phyloP scores from a whole-genome alignment of 2,797 vertebrate species.

The Rallus crepitans region DNA sequence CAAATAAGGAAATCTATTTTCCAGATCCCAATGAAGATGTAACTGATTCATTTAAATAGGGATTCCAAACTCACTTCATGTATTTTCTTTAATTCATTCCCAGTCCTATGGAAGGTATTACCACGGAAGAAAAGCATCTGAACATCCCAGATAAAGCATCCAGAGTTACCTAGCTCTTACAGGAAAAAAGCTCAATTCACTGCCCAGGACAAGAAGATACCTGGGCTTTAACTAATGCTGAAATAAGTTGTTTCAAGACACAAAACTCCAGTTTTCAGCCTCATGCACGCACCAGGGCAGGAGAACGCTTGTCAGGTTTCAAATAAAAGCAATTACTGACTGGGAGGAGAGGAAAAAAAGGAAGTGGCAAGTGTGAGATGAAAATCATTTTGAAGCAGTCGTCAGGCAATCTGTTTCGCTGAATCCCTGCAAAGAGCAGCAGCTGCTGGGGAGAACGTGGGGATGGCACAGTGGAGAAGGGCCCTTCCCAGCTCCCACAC shows the following conservation, averaged over 20 bases:
- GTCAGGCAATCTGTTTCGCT: neutral
- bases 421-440: neutral
- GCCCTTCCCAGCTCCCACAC: accelerated
- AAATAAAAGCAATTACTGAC: slow-evolving; percentile 56
- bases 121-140: neutral
- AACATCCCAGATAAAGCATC: slow-evolving; percentile 62
- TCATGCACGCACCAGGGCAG: neutral
- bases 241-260: slow-evolving; percentile 56
- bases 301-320: slow-evolving; percentile 41
- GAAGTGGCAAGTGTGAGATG: neutral
- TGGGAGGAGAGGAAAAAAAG: neutral
- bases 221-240: slow-evolving; percentile 3
- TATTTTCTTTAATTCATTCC: neutral
- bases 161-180: slow-evolving; percentile 56
- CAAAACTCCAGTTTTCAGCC: slow-evolving; percentile 8
- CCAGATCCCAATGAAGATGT: slow-evolving; percentile 62
- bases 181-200: slow-evolving; percentile 61
- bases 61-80: slow-evolving; percentile 43
- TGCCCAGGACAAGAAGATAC: slow-evolving; percentile 49
- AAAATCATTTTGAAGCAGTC: neutral
- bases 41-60: neutral
- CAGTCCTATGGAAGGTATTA: slow-evolving; percentile 41
- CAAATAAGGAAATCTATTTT: slow-evolving; percentile 57
- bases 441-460: neutral
- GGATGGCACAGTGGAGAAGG: neutral